Conservation (phyloP, 2,797 vertebrate species). For the Fringilla coelebs region DNA sequence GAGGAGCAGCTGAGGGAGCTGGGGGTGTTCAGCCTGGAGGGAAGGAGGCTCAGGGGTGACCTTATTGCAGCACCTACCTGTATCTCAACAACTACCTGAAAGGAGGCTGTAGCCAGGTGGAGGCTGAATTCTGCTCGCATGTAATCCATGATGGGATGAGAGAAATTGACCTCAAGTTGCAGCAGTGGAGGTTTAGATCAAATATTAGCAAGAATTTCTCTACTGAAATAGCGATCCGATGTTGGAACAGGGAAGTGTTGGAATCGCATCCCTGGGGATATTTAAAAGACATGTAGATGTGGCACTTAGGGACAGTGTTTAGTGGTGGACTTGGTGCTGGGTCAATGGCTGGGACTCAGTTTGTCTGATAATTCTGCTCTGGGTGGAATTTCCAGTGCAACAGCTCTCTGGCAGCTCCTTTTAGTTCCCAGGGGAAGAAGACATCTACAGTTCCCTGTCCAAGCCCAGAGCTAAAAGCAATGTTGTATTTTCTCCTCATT, state of each 20-base stretch:
- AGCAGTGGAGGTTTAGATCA: background rate
- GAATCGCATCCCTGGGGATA: background rate
- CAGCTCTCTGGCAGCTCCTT: background rate
- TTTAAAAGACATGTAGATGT: background rate
- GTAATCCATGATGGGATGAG: background rate
- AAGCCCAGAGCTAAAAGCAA: background rate
- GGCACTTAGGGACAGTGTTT: background rate
- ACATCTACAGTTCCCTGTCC: background rate
- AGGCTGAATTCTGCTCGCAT: rapidly evolving
- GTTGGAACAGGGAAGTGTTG: background rate
- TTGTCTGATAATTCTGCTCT: background rate
- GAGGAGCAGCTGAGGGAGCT: background rate
- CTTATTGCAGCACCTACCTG: background rate
- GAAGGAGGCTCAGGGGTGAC: background rate
- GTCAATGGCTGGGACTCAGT: background rate
- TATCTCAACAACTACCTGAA: background rate
- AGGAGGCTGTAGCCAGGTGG: too few relatives aligned
- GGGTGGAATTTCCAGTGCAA: background rate
- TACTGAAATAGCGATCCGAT: background rate
- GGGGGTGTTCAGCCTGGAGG: background rate
- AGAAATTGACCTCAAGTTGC: background rate
- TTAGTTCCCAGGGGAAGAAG: background rate
- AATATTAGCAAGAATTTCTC: background rate
- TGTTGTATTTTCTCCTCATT: background rate
- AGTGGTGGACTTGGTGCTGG: background rate